Percentiles rank a stretch among this genome's conserved stretches.
Conservation (phyloP, 2,797 vertebrate species). For the Acridotheres tristis region DNA sequence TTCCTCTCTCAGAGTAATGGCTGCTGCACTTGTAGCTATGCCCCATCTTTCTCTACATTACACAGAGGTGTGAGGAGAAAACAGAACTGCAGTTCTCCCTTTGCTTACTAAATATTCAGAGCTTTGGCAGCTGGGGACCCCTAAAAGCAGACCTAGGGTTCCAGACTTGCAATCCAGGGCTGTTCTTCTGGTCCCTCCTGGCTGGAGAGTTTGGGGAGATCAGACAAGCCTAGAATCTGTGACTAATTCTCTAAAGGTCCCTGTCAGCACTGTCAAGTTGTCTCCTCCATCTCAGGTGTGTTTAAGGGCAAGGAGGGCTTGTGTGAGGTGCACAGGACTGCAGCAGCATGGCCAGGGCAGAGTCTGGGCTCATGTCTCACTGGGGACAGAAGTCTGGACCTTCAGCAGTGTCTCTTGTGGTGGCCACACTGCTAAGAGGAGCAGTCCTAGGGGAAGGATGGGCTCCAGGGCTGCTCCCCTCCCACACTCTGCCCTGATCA, state of each 20-base stretch:
- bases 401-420: neutral
- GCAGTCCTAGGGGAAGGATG: fast-evolving
- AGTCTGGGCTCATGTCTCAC: neutral
- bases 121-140: neutral
- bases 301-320: neutral
- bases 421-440: neutral
- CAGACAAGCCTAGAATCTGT: neutral
- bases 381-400: neutral
- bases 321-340: neutral
- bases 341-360: neutral
- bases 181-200: neutral
- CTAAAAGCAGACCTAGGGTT: neutral
- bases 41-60: neutral
- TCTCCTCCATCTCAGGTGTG: neutral
- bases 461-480: neutral
- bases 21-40: neutral
- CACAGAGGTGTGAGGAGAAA: neutral
- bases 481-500: neutral
- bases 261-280: neutral
- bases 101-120: neutral
- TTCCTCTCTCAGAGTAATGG: neutral
- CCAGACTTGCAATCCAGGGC: neutral
- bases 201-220: neutral
- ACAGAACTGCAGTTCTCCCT: neutral
- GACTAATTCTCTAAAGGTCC: neutral